Evolutionary conservation across 2,797 vertebrate genomes (phyloP).

Genomic region (Xyrichtys novacula): DNA sequence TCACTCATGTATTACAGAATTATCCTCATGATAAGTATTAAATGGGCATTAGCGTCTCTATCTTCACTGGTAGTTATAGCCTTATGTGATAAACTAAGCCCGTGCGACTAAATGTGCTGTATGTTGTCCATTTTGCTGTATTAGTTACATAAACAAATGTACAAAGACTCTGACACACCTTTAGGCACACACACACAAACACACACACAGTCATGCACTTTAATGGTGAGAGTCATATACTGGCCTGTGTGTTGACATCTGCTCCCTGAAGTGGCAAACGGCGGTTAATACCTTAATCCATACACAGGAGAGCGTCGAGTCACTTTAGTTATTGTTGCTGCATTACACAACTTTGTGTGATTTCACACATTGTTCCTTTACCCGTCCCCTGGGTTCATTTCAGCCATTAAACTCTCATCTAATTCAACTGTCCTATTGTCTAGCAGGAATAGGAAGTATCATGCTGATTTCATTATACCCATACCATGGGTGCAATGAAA

Average conservation of each 20-base stretch:
- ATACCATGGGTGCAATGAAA: background rate
- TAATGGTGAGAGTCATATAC: slow-evolving; percentile 29
- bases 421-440: too few species aligned
- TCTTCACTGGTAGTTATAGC: slow-evolving; percentile 45
- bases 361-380: too few species aligned
- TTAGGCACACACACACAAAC: background rate
- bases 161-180: slow-evolving; percentile 15
- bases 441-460: too few species aligned
- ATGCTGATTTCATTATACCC: background rate
- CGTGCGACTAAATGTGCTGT: slow-evolving; percentile 15
- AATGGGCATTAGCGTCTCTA: slow-evolving; percentile 32
- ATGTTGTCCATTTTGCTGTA: slow-evolving; percentile 25
- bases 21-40: slow-evolving; percentile 57
- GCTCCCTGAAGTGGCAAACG: slow-evolving; percentile 21
- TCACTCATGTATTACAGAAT: slow-evolving; percentile 59
- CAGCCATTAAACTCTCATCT: too few species aligned
- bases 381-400: too few species aligned
- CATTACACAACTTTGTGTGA: background rate
- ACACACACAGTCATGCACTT: slow-evolving; percentile 8
- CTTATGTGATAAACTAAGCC: slow-evolving; percentile 31
- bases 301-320: slow-evolving; percentile 3
- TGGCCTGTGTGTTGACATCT: slow-evolving; percentile 42
- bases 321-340: slow-evolving; percentile 4
- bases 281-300: slow-evolving; percentile 33
- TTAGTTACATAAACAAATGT: slow-evolving; percentile 47